Percentiles rank a stretch among this genome's conserved stretches.
These are phyloP conservation scores for Stenodema calcarata DNA, from an alignment of 2,888 invertebrate genomes.

Conservation along the genomic window DNA sequence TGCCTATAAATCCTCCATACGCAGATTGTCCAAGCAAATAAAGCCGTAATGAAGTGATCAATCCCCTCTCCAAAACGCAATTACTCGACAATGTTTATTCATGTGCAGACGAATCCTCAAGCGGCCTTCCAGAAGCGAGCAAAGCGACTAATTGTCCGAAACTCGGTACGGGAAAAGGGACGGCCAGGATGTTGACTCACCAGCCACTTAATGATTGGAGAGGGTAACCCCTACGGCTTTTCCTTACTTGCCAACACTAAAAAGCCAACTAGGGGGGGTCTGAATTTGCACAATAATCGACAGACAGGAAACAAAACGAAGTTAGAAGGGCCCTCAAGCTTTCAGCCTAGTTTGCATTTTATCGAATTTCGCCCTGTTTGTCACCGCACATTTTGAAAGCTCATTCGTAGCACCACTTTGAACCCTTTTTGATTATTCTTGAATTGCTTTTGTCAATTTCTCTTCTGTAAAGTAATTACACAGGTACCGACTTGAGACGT, in stretches of 20 bases:
- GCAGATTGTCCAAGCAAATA: background rate
- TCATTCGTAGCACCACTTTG: background rate
- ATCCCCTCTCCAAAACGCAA: background rate
- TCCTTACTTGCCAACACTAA: background rate
- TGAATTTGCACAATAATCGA: slow-evolving; percentile 18
- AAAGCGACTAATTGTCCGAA: background rate
- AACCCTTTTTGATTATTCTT: background rate
- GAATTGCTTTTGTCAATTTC: background rate
- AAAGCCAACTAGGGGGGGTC: slow-evolving; percentile 2
- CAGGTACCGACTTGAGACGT: too few species aligned
- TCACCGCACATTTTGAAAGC: background rate
- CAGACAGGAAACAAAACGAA: background rate
- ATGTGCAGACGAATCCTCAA: background rate
- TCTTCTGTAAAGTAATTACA: background rate
- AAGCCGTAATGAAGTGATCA: background rate
- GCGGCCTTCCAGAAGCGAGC: background rate
- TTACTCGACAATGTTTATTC: background rate
- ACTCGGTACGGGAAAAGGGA: background rate
- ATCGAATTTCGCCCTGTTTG: background rate
- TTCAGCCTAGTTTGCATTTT: background rate
- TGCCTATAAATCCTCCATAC: too few species aligned
- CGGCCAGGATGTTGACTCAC: background rate
- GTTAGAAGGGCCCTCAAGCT: background rate
- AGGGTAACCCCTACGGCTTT: background rate
- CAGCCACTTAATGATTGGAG: background rate